phyloP scores from a whole-genome alignment of 2,797 vertebrate genomes.

The Rhinichthys osculus region DNA sequence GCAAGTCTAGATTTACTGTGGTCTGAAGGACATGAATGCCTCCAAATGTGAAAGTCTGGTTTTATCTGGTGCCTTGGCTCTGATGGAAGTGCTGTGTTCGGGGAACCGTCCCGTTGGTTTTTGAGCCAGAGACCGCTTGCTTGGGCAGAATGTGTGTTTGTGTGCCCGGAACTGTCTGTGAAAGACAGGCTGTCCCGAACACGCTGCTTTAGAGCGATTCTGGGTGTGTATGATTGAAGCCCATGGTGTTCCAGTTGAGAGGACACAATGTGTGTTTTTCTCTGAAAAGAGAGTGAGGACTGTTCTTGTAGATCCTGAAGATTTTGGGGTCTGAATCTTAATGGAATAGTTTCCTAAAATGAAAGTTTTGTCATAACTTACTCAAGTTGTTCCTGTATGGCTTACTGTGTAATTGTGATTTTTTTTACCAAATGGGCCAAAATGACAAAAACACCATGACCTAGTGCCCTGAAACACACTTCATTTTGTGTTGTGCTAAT shows the following conservation, averaged over 20 bases:
- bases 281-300: background rate
- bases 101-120: background rate
- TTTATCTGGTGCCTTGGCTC: conserved; percentile 4
- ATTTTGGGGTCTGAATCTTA: background rate
- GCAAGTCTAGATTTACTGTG: background rate
- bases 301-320: too few relatives aligned
- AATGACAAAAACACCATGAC: background rate
- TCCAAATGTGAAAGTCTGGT: background rate
- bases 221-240: conserved; percentile 45
- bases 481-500: too few relatives aligned
- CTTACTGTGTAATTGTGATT: background rate
- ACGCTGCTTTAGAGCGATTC: conserved; percentile 17
- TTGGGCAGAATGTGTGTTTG: conserved; percentile 38
- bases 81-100: conserved; percentile 3
- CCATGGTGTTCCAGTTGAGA: conserved; percentile 33
- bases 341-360: background rate
- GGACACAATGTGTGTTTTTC: conserved; percentile 37
- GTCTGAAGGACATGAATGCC: conserved; percentile 7
- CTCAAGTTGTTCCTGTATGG: too few relatives aligned
- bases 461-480: background rate
- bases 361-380: background rate
- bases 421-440: too few relatives aligned
- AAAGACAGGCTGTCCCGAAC: conserved; percentile 37
- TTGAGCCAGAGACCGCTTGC: conserved; percentile 1
- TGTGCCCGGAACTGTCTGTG: conserved; percentile 48